Evolutionary conservation across 30 jellyfish, hydroid and myxozoan genomes (phyloP), one percentile per base, ranked within the genome.

Genomic region (Catostylus mosaicus): DNA sequence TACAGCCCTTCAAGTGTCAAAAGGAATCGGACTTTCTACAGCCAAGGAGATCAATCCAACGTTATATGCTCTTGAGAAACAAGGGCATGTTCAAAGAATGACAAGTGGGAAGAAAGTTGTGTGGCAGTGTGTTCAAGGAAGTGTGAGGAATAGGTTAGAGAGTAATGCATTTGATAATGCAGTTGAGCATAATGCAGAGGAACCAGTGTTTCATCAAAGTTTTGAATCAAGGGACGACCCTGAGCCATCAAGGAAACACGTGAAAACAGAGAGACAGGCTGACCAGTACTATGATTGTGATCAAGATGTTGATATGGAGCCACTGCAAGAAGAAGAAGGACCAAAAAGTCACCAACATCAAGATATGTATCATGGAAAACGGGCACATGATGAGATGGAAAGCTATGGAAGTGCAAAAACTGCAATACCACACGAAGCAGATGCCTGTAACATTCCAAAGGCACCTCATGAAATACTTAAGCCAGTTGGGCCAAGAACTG

Each of bases 401-500:
- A 50, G 24, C 63, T 4, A 16, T 27, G 24, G 20, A 50, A 16
- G 5, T 50, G 24, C 20, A 27, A 18, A 50, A 18, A 16, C 63
- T 50, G 63, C 19, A 50, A 27, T 50, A 3, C 24, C 18, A 10
- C 5, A 50, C 18, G 24, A 50, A 10, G 63, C 18, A 10, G 54
- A 40, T 40, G 71, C n/a, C 16, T 23, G 11, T 32, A 33, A 23
- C 31, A 22, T 70, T 45, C 92, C 92, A 9, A 82, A 60, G 66
- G 80, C 86, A 31, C 92, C 92, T n/a, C 92, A 82, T 70, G 85
- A 82, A 38, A 67, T 82, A 75, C 29, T 82, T 35, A 73, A 54
- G 67, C 47, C 59, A 32, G 29, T 36, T 1, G 82, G 88, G 5
- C 68, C 78, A 24, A 77, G 88, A 43, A 46, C 77, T 3, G 68